These are phyloP conservation scores for Drosophila austrosaltans DNA, from an alignment of 2,888 invertebrate genomes.

Conservation along the genomic window DNA sequence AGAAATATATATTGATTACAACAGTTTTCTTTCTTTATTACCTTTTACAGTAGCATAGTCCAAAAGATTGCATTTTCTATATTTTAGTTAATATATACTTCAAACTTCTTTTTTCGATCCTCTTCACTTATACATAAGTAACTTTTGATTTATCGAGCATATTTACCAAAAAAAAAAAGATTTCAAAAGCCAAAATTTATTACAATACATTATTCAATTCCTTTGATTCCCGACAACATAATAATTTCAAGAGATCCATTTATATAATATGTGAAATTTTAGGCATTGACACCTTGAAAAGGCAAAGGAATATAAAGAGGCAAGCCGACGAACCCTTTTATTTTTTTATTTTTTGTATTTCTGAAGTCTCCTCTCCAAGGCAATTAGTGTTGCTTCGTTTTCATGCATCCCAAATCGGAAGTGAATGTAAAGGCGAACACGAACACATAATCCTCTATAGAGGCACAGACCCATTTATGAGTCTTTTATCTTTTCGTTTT, in stretches of 20 bases:
- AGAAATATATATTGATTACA: too few species aligned
- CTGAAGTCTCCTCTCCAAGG: conserved; percentile 37
- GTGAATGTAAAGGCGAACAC: conserved; percentile 50
- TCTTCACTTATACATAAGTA: not conserved
- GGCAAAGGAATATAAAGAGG: conserved; percentile 24
- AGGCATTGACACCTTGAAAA: conserved; percentile 15
- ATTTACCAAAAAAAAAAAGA: not conserved
- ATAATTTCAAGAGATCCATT: not conserved
- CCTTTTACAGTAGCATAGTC: too few species aligned
- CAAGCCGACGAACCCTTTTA: not conserved
- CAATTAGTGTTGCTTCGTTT: conserved; percentile 34
- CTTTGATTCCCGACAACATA: not conserved
- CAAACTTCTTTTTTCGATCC: not conserved
- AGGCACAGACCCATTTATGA: conserved; percentile 22
- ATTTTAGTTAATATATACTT: not conserved
- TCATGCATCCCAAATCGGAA: conserved; percentile 60
- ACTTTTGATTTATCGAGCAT: not conserved
- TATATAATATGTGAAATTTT: not conserved
- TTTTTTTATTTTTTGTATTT: conserved; percentile 13
- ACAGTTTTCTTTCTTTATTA: not conserved
- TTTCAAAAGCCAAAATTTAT: not conserved
- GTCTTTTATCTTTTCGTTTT: conserved; percentile 37
- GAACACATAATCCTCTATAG: conserved; percentile 5
- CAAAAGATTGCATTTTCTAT: not conserved
- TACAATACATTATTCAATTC: conserved; percentile 6